These are phyloP conservation scores for Cheilinus undulatus DNA, from an alignment of 2,113 vertebrate species.

Conservation along the genomic window DNA sequence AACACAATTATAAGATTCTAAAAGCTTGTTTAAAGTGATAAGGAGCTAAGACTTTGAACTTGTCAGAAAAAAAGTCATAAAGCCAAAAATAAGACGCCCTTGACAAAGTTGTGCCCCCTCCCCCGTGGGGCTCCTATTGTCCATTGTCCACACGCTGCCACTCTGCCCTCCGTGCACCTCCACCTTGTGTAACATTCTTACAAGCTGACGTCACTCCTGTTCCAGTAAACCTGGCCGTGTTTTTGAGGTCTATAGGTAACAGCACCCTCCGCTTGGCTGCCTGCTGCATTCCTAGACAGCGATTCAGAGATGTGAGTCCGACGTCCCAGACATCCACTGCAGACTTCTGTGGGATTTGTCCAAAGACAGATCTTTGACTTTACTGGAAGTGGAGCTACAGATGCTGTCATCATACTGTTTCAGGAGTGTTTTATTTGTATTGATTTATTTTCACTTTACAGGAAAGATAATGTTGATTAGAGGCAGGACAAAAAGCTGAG, in stretches of 20 bases:
- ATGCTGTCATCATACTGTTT: conserved; percentile 1
- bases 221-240: conserved; percentile 72
- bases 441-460: neutral
- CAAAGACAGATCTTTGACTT: conserved; percentile 3
- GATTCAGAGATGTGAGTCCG: conserved; percentile 73
- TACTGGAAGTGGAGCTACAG: conserved; percentile 2
- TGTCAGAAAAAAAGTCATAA: conserved; percentile 3
- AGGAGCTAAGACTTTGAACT: neutral
- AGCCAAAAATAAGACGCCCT: conserved; percentile 44
- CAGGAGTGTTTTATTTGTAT: too few species aligned
- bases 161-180: conserved; percentile 51
- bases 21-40: too few species aligned
- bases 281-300: conserved; percentile 82
- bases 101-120: conserved; percentile 20
- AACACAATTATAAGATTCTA: neutral
- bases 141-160: conserved; percentile 56
- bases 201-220: conserved; percentile 66
- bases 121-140: conserved; percentile 44
- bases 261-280: conserved; percentile 33
- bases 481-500: too few species aligned
- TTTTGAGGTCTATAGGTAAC: conserved; percentile 74
- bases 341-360: conserved; percentile 13
- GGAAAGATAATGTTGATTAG: too few species aligned
- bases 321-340: conserved; percentile 46
- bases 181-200: conserved; percentile 70